Conservation (phyloP, 1,140 invertebrate species). For the Aphaenogaster ashmeadi region DNA sequence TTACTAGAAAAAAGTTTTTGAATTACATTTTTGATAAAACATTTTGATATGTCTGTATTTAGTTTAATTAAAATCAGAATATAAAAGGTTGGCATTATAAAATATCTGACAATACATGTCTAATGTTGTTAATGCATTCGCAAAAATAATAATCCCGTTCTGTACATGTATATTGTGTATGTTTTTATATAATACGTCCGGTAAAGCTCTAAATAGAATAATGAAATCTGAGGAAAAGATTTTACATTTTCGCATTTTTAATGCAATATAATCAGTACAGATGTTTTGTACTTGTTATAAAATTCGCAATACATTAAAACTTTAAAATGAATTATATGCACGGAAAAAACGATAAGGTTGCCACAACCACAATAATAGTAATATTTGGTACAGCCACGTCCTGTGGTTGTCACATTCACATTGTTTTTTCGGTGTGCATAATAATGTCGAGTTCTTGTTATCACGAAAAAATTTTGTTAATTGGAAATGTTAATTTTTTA, state of each 20-base stretch:
- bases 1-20: not conserved
- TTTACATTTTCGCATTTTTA: slow-evolving; percentile 37
- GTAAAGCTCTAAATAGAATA: slow-evolving; percentile 34
- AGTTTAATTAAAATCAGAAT: not conserved
- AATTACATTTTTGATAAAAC: not conserved
- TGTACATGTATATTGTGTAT: slow-evolving; percentile 13
- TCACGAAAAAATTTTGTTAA: not conserved
- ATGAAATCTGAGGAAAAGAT: slow-evolving; percentile 10
- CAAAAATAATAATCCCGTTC: slow-evolving; percentile 38
- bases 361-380: too few species aligned
- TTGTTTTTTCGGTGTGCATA: not conserved
- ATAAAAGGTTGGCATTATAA: not conserved
- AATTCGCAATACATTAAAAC: slow-evolving; percentile 31
- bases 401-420: too few species aligned
- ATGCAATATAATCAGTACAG: slow-evolving; percentile 29
- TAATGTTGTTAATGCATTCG: slow-evolving; percentile 13
- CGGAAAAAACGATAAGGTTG: too few species aligned
- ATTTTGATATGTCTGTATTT: not conserved
- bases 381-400: too few species aligned
- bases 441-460: not conserved
- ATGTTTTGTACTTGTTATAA: slow-evolving; percentile 9
- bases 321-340: not conserved
- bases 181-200: slow-evolving; percentile 16
- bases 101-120: not conserved
- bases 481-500: too few species aligned